A percentile compares a stretch with the other conserved stretches of the same genome.
Evolutionary conservation across 2,797 vertebrate genomes (phyloP).

Genomic region (Ceryle rudis): DNA sequence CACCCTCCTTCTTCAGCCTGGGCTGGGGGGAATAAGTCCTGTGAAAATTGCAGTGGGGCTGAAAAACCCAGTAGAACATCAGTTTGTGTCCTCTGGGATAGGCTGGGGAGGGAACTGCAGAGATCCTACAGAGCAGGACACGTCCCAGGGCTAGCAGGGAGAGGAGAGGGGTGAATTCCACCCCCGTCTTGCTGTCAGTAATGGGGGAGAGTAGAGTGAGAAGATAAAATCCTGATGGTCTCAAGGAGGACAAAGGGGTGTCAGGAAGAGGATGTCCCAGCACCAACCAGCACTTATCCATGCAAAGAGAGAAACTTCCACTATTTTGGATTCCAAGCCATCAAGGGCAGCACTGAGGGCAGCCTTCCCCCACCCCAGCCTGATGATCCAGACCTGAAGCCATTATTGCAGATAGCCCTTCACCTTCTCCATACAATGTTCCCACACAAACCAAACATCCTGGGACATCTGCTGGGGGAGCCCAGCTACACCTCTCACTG

Average conservation of each 20-base stretch:
- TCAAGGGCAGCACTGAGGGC: rapidly evolving
- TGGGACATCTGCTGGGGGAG: rapidly evolving
- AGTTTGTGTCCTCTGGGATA: background rate
- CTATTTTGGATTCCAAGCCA: background rate
- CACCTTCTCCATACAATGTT: background rate
- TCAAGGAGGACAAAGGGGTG: rapidly evolving
- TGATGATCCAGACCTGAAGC: background rate
- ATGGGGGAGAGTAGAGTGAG: rapidly evolving
- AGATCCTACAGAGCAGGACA: background rate
- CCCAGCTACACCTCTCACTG: background rate
- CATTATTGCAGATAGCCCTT: background rate
- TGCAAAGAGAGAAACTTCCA: rapidly evolving
- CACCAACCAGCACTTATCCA: background rate
- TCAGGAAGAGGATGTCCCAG: background rate
- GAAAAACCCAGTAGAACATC: background rate
- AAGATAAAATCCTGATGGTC: background rate
- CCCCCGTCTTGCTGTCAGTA: background rate
- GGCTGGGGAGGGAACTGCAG: background rate
- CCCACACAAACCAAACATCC: background rate
- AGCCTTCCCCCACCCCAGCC: background rate
- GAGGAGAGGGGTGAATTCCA: background rate
- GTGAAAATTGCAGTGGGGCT: background rate
- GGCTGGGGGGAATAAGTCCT: background rate
- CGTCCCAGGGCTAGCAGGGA: background rate
- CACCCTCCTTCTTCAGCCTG: background rate